Base-by-base conservation (phyloP, 1,140 invertebrate genomes). In the Nebria ingens region DNA sequence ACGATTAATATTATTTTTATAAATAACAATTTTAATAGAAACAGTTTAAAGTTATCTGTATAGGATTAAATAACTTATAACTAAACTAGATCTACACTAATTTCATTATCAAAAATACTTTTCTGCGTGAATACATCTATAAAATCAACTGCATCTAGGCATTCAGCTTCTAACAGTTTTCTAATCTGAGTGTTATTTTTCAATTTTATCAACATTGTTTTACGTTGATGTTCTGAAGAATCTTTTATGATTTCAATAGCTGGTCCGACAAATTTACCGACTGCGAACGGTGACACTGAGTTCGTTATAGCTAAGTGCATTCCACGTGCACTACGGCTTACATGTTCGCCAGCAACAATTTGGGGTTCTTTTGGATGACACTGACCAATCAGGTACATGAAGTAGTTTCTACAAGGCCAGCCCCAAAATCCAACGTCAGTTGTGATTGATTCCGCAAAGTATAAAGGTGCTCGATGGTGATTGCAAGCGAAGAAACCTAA, bases 361-460 rank as follows among this genome's bases (percentile, higher is more conserved):
- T 71, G 65, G 0, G 63, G 60, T 22, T 66, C 64, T 22, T 56
- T 59, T 4, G 65, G 65, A 13, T 64, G 65, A 59, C 68, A 89
- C 2, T 80, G 69, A 0, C 81, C 80, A 1, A 84, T 56, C 1
- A 87, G 65, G 59, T 85, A 83, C 0, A 73, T 59, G 1, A 84
- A 64, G 71, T 82, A 84, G 9, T 78, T 80, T 19, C 71, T 62
- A 63, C 87, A 91, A 0, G 76, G 76, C 64, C 77, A 84, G 0
- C 79, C 84, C 71, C 81, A 86, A 64, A 92, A 91, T 0, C 88
- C 89, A 0, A 71, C 42, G 6, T 74, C 59, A 0, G 76, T 73
- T 49, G 75, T 81, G 21, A 91, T 84, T 0, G 87, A 89, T 65
- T 91, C 87, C 0, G 82, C 82, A 60, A 80, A 92, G 57, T 86